These are phyloP conservation scores for Campopleginae sp. DNA, from an alignment of 2,888 invertebrate genomes.

Conservation along the genomic window DNA sequence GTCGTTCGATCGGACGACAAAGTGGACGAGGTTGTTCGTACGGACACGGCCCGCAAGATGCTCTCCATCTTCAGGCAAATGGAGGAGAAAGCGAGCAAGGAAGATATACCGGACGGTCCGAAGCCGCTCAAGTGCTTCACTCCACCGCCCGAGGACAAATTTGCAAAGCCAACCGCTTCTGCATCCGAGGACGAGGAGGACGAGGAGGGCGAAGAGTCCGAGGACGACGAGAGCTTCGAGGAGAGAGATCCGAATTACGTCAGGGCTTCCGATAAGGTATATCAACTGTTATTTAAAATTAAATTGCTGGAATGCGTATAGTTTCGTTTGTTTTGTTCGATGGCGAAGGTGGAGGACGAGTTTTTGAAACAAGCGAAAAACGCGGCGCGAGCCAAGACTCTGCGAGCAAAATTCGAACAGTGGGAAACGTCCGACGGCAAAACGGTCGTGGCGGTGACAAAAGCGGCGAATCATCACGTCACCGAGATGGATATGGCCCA, in stretches of 20 bases:
- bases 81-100: constrained; percentile 88
- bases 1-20: constrained; percentile 88
- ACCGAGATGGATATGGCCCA: constrained; percentile 84
- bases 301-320: too few relatives aligned
- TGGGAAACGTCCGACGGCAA: constrained; percentile 89
- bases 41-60: constrained; percentile 93
- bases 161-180: constrained; percentile 84
- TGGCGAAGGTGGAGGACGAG: constrained; percentile 86
- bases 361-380: constrained; percentile 91
- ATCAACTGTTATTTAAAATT: not conserved
- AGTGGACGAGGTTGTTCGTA: constrained; percentile 84
- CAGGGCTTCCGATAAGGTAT: constrained; percentile 85
- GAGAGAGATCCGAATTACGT: constrained; percentile 83
- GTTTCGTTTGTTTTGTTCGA: too few relatives aligned
- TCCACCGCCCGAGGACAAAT: constrained; percentile 91
- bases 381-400: constrained; percentile 92
- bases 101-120: constrained; percentile 87
- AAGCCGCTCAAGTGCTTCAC: constrained; percentile 96
- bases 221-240: constrained; percentile 84
- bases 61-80: constrained; percentile 95
- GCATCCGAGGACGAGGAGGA: constrained; percentile 85
- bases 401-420: constrained; percentile 94
- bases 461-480: constrained; percentile 81
- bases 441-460: constrained; percentile 78
- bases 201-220: constrained; percentile 86